phyloP scores from a whole-genome alignment of 2,113 vertebrate species.

The Trematocara variabile region DNA sequence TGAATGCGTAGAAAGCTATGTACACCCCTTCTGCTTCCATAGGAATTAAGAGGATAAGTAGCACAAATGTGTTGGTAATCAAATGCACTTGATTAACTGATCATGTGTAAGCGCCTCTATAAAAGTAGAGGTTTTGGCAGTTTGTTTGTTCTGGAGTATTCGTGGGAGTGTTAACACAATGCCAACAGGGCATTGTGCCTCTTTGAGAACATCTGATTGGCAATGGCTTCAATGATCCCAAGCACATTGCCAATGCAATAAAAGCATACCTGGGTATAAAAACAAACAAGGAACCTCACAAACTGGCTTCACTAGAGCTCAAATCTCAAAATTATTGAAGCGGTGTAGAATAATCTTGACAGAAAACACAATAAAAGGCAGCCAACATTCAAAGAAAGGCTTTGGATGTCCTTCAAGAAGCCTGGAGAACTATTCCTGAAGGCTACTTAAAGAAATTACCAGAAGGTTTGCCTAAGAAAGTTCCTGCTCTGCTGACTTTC shows the following conservation, averaged over 20 bases:
- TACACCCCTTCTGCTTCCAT: too few species aligned
- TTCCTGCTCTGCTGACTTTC: not conserved
- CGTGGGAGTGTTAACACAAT: not conserved
- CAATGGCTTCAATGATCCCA: not conserved
- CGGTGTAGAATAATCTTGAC: not conserved
- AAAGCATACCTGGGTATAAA: not conserved
- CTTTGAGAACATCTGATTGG: not conserved
- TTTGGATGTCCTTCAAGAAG: not conserved
- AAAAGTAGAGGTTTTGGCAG: not conserved
- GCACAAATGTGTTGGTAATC: not conserved
- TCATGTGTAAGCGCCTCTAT: not conserved
- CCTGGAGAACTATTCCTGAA: not conserved
- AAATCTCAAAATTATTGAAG: not conserved
- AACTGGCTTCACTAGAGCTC: not conserved
- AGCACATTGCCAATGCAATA: not conserved
- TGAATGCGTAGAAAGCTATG: too few species aligned
- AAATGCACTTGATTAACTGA: not conserved
- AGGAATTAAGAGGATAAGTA: not conserved
- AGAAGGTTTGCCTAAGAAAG: not conserved
- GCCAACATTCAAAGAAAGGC: not conserved
- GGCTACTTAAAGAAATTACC: not conserved
- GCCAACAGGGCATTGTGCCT: not conserved
- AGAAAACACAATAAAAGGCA: not conserved
- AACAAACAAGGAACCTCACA: not conserved
- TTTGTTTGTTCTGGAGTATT: not conserved